Conservation (phyloP, 2,888 invertebrate genomes). For the Myathropa florea region DNA sequence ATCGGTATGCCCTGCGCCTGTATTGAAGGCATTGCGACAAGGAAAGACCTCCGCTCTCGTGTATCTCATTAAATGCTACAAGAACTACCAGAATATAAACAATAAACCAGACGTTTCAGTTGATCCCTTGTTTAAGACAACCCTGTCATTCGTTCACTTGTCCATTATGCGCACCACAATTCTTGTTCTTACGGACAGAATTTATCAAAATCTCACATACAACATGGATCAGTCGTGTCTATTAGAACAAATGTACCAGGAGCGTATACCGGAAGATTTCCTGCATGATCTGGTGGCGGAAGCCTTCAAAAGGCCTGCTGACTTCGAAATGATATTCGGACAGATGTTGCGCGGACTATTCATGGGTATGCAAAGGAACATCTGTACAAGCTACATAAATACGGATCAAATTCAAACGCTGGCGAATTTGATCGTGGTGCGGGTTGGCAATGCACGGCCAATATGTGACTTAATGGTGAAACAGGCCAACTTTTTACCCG, state of each 20-base stretch:
- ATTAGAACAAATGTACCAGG: constrained; percentile 83
- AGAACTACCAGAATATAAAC: constrained; percentile 74
- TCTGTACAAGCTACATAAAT: constrained; percentile 78
- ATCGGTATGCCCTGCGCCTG: constrained; percentile 72
- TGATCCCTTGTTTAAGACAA: constrained; percentile 62
- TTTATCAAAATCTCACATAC: constrained; percentile 75
- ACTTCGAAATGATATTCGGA: constrained; percentile 78
- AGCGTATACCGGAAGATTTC: constrained; percentile 84
- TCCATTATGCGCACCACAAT: constrained; percentile 75
- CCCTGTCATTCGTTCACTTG: constrained; percentile 47
- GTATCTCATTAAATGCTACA: constrained; percentile 77
- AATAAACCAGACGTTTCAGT: constrained; percentile 56
- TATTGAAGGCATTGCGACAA: constrained; percentile 69
- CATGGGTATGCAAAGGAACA: constrained; percentile 79
- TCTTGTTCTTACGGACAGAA: constrained; percentile 76
- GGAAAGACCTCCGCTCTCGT: constrained; percentile 77
- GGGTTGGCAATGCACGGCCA: constrained; percentile 88
- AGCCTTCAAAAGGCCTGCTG: constrained; percentile 80
- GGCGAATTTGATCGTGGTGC: constrained; percentile 90
- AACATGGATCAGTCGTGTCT: constrained; percentile 82
- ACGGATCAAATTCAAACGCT: constrained; percentile 88
- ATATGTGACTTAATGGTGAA: constrained; percentile 86
- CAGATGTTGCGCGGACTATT: constrained; percentile 78
- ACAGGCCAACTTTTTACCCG: constrained; percentile 88
- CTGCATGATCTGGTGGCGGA: constrained; percentile 83